phyloP scores from a whole-genome alignment of 2,797 vertebrate genomes.

The Phrynocephalus vlangalii region DNA sequence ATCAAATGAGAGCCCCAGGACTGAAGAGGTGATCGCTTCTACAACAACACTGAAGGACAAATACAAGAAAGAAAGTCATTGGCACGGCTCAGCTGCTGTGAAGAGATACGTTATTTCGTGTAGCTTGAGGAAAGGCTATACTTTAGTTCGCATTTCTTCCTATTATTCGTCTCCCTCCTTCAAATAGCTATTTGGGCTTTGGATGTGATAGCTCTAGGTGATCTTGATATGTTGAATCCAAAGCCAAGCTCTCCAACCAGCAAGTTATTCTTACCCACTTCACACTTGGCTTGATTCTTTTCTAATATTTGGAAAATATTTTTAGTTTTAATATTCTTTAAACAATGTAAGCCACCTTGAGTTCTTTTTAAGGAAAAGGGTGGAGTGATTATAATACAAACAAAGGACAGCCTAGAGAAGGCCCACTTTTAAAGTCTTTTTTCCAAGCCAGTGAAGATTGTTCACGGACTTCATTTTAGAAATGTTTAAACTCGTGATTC shows the following conservation, averaged over 20 bases:
- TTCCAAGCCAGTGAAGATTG: slow-evolving; percentile 31
- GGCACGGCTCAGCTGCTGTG: background rate
- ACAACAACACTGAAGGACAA: background rate
- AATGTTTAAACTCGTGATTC: background rate
- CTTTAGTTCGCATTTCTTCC: slow-evolving; percentile 15
- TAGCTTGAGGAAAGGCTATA: background rate
- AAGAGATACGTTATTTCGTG: background rate
- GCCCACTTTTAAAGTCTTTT: slow-evolving; percentile 13
- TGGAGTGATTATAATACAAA: too few species aligned
- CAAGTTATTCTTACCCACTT: too few species aligned
- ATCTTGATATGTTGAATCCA: too few species aligned
- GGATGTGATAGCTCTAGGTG: too few species aligned
- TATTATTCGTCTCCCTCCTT: too few species aligned
- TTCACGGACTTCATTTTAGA: slow-evolving; percentile 34
- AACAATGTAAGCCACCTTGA: too few species aligned
- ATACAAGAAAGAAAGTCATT: too few species aligned
- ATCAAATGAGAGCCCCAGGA: slow-evolving; percentile 8
- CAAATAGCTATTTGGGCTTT: too few species aligned
- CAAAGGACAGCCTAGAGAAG: background rate
- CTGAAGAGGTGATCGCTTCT: background rate
- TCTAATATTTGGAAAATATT: too few species aligned
- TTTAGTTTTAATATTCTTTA: too few species aligned
- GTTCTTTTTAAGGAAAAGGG: too few species aligned
- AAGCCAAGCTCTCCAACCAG: too few species aligned
- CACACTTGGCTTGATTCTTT: background rate